These are phyloP conservation scores for Pachliopta kotzebuea DNA, from an alignment of 2,888 invertebrate genomes.

Conservation along the genomic window DNA sequence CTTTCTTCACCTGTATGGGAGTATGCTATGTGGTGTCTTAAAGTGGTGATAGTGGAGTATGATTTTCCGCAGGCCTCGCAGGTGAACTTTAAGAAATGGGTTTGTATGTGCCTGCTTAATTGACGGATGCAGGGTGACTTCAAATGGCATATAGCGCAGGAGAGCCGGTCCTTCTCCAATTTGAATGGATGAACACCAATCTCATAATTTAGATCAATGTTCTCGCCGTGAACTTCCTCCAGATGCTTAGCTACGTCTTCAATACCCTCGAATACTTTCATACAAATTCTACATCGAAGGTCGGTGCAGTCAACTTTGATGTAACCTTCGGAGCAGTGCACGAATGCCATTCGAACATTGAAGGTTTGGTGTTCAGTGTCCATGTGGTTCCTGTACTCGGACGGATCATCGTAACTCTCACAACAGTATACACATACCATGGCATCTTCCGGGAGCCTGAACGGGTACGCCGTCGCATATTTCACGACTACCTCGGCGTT, in stretches of 20 bases:
- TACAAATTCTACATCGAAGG: constrained; percentile 60
- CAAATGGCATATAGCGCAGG: constrained; percentile 55
- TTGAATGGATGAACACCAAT: constrained; percentile 64
- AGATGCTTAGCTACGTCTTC: constrained; percentile 58
- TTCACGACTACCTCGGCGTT: constrained; percentile 70
- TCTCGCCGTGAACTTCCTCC: constrained; percentile 48
- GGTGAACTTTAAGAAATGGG: constrained; percentile 61
- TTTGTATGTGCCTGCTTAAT: constrained; percentile 62
- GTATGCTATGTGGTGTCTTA: constrained; percentile 58
- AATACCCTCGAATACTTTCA: constrained; percentile 43
- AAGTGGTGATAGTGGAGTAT: constrained; percentile 56
- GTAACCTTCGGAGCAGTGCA: constrained; percentile 59
- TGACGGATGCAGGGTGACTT: constrained; percentile 57
- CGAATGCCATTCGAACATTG: constrained; percentile 57
- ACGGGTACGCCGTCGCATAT: constrained; percentile 71
- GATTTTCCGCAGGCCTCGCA: constrained; percentile 70
- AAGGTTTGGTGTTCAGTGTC: constrained; percentile 57
- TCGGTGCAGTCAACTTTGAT: constrained; percentile 66
- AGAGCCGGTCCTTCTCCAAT: constrained; percentile 52
- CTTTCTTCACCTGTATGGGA: constrained; percentile 53
- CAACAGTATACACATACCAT: constrained; percentile 73
- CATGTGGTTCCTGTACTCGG: constrained; percentile 62
- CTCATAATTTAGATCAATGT: constrained; percentile 47
- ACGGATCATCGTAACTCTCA: constrained; percentile 57
- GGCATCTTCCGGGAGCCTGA: constrained; percentile 64